phyloP scores from a whole-genome alignment of 1,140 invertebrate species.

The Linepithema humile region DNA sequence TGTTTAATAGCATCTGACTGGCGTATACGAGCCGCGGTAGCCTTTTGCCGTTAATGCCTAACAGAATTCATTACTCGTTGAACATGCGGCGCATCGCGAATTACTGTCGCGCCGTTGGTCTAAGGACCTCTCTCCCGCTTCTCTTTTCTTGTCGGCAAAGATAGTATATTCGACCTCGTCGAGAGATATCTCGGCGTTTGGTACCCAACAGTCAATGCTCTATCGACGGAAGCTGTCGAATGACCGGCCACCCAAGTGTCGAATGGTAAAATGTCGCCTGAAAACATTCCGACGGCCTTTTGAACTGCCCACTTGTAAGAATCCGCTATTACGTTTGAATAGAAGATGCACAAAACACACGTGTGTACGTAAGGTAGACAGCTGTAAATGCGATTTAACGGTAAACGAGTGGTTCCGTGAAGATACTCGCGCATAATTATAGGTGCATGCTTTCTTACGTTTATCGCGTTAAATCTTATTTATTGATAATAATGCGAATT shows the following conservation, averaged over 20 bases:
- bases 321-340: conserved; percentile 34
- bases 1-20: conserved; percentile 33
- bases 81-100: conserved; percentile 37
- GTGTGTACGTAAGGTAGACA: conserved; percentile 1
- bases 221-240: conserved; percentile 35
- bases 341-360: conserved; percentile 25
- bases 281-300: conserved; percentile 6
- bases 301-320: conserved; percentile 25
- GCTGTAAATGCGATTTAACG: conserved; percentile 52
- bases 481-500: neutral
- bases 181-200: neutral
- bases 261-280: conserved; percentile 28
- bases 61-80: conserved; percentile 56
- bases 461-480: conserved; percentile 18
- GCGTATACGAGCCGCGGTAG: conserved; percentile 23
- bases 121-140: conserved; percentile 3
- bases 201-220: conserved; percentile 18
- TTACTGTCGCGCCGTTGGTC: conserved; percentile 42
- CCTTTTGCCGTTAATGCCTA: conserved; percentile 48
- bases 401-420: conserved; percentile 13
- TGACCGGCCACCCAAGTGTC: conserved; percentile 18
- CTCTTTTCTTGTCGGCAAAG: neutral
- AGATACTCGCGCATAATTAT: conserved; percentile 39
- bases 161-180: conserved; percentile 16
- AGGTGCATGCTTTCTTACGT: conserved; percentile 7